phyloP scores from a whole-genome alignment of 2,113 vertebrate species.

The Ivindomyrus marchei region DNA sequence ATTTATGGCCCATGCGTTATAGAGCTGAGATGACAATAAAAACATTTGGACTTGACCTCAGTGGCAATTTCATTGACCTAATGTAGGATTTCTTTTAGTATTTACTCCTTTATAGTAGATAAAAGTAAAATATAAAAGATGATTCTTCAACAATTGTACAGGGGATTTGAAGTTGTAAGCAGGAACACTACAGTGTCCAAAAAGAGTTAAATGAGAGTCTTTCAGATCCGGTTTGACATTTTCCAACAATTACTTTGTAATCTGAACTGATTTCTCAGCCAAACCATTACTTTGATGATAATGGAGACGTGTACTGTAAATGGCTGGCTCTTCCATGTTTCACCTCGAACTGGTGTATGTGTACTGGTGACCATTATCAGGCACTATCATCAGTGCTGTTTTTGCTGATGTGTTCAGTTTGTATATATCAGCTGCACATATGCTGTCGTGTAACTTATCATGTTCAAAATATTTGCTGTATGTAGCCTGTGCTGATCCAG shows the following conservation, averaged over 20 bases:
- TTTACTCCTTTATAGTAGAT: not conserved
- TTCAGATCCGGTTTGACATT: not conserved
- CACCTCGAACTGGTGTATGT: not conserved
- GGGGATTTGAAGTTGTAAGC: not conserved
- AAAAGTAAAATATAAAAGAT: not conserved
- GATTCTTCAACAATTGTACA: not conserved
- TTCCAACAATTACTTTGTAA: not conserved
- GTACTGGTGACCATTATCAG: not conserved
- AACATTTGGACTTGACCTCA: not conserved
- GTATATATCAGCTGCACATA: not conserved
- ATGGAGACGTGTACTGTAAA: not conserved
- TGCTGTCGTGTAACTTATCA: not conserved
- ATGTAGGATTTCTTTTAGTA: not conserved
- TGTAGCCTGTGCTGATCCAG: not conserved
- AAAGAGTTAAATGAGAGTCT: not conserved
- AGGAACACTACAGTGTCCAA: not conserved
- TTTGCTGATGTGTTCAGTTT: not conserved
- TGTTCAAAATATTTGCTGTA: not conserved
- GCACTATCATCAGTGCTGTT: not conserved
- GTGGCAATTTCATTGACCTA: not conserved
- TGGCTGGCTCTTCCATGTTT: not conserved
- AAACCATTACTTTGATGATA: not conserved
- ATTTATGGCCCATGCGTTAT: not conserved
- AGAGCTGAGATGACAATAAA: not conserved
- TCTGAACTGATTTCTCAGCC: not conserved